A percentile compares a stretch with the other conserved stretches of the same genome.
These are phyloP conservation scores for Leucophenga varia DNA, from an alignment of 1,140 invertebrate genomes.

Conservation along the genomic window DNA sequence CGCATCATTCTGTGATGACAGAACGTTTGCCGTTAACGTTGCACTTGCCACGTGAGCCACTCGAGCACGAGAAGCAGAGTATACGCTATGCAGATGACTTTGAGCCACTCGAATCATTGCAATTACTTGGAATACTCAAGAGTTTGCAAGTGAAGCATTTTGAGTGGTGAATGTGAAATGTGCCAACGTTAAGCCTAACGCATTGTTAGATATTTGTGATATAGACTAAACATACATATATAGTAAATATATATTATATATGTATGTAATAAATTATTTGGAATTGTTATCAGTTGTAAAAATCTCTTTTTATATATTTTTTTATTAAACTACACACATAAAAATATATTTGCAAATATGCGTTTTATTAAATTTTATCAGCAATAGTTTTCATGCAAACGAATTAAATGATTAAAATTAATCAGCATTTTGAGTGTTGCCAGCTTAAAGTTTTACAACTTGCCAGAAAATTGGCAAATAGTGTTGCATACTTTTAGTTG, in stretches of 20 bases:
- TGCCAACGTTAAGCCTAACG: neutral
- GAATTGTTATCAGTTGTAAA: neutral
- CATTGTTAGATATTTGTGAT: no score
- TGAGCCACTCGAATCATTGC: conserved; percentile 44
- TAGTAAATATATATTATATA: no score
- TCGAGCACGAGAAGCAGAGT: conserved; percentile 26
- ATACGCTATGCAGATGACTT: conserved; percentile 49
- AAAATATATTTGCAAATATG: no score
- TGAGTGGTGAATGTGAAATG: conserved; percentile 23
- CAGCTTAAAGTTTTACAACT: no score
- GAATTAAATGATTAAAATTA: no score
- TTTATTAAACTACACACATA: neutral
- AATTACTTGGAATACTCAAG: conserved; percentile 43
- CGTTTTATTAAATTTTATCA: no score
- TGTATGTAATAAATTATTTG: no score
- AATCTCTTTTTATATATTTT: neutral
- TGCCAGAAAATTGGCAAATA: no score
- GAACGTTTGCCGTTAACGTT: conserved; percentile 90
- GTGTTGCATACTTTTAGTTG: no score
- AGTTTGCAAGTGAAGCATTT: conserved; percentile 40
- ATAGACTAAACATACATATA: no score
- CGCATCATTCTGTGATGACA: conserved; percentile 92
- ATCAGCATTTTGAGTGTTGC: no score
- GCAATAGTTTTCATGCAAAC: no score
- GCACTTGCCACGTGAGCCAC: conserved; percentile 68